phyloP scores from a whole-genome alignment of 2,888 invertebrate genomes.

The Galerucella calmariensis region DNA sequence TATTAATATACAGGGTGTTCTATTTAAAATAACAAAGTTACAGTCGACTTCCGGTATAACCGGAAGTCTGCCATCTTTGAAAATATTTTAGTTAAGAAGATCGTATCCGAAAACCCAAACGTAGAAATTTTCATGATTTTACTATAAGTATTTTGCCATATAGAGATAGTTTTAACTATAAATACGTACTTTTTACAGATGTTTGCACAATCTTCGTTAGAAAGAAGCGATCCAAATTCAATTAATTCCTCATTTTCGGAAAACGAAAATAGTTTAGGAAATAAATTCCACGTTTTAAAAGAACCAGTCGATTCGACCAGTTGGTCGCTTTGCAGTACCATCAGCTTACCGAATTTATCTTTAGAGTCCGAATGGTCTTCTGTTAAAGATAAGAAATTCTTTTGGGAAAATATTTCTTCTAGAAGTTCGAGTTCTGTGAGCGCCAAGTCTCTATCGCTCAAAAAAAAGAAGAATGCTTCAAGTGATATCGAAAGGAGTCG shows the following conservation, averaged over 20 bases:
- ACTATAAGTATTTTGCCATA: too few relatives aligned
- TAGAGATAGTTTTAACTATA: too few relatives aligned
- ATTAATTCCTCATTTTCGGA: constrained; percentile 47
- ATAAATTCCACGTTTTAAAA: constrained; percentile 34
- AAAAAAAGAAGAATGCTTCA: constrained; percentile 16
- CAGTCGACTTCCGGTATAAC: too few relatives aligned
- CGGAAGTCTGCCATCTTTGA: too few relatives aligned
- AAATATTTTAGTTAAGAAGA: too few relatives aligned
- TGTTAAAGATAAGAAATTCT: constrained; percentile 48
- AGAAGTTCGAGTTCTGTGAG: constrained; percentile 43
- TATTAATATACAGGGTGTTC: too few relatives aligned
- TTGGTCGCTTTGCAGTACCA: constrained; percentile 41
- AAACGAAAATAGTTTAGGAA: constrained; percentile 41
- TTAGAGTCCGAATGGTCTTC: constrained; percentile 38
- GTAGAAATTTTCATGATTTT: too few relatives aligned
- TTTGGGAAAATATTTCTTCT: constrained; percentile 53
- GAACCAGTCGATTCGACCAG: constrained; percentile 29
- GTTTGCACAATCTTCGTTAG: constrained; percentile 39
- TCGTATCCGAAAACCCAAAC: too few relatives aligned
- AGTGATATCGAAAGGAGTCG: constrained; percentile 29
- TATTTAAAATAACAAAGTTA: too few relatives aligned
- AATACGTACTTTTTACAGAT: constrained; percentile 42
- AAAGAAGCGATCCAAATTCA: constrained; percentile 37
- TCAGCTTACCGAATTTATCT: constrained; percentile 50
- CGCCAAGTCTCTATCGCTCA: constrained; percentile 22